Percentiles rank a stretch among this genome's conserved stretches.
These are phyloP conservation scores for Cephus rjabovi DNA, from an alignment of 2,888 invertebrate species.

Conservation along the genomic window DNA sequence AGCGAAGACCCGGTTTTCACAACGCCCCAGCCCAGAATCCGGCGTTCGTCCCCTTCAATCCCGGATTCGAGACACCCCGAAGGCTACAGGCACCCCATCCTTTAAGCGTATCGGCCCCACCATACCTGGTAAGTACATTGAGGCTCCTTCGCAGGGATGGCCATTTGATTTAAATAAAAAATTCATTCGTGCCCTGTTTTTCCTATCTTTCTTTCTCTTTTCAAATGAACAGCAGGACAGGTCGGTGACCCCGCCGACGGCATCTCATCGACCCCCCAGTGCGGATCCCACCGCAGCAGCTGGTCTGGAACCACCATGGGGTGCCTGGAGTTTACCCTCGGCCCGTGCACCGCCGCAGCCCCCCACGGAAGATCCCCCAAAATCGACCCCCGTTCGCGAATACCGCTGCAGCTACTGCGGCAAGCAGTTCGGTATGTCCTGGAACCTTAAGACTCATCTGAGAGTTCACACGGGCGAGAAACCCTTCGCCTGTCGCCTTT, in stretches of 20 bases:
- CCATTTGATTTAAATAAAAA: background rate
- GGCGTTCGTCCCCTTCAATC: slow-evolving; percentile 82
- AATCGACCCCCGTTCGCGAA: slow-evolving; percentile 79
- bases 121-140: slow-evolving; percentile 67
- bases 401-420: slow-evolving; percentile 91
- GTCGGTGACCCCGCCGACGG: slow-evolving; percentile 60
- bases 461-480: slow-evolving; percentile 91
- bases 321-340: slow-evolving; percentile 64
- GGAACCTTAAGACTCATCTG: slow-evolving; percentile 91
- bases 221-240: slow-evolving; percentile 54
- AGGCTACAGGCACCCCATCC: slow-evolving; percentile 75
- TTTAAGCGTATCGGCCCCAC: slow-evolving; percentile 80
- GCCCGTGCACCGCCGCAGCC: slow-evolving; percentile 73
- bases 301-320: slow-evolving; percentile 60
- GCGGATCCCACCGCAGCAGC: slow-evolving; percentile 59
- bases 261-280: slow-evolving; percentile 60
- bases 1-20: slow-evolving; percentile 87
- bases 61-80: slow-evolving; percentile 67
- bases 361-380: slow-evolving; percentile 71
- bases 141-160: background rate
- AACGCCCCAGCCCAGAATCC: slow-evolving; percentile 90
- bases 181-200: slow-evolving; percentile 19
- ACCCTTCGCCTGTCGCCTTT: slow-evolving; percentile 88
- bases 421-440: slow-evolving; percentile 92
- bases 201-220: background rate